Conservation (phyloP, 2,888 invertebrate genomes). For the Maniola hyperantus region DNA sequence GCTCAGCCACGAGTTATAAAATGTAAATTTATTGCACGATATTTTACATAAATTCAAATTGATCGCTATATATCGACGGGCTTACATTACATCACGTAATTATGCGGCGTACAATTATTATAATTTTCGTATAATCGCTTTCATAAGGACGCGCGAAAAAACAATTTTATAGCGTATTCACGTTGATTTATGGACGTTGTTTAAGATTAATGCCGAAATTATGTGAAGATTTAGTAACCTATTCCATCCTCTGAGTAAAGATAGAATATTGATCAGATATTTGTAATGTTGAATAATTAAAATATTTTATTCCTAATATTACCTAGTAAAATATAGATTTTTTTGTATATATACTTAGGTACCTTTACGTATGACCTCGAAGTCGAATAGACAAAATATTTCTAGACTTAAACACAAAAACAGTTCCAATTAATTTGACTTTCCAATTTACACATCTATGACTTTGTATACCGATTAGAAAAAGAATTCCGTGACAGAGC, state of each 20-base stretch:
- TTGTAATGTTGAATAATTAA: neutral
- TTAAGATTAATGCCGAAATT: constrained; percentile 57
- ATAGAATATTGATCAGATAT: constrained; percentile 2
- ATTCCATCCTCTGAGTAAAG: constrained; percentile 17
- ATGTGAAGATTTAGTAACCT: constrained; percentile 39
- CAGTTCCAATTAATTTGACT: too few species aligned
- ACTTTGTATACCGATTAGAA: too few species aligned
- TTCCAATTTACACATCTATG: too few species aligned
- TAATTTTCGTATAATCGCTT: constrained; percentile 79
- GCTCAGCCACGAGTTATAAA: constrained; percentile 70
- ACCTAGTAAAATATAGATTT: too few species aligned
- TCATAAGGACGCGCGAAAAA: constrained; percentile 80
- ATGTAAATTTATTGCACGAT: constrained; percentile 80
- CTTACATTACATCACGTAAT: constrained; percentile 78
- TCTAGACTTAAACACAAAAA: too few species aligned
- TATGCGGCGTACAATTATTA: constrained; percentile 77
- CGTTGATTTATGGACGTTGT: constrained; percentile 68
- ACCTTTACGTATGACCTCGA: too few species aligned
- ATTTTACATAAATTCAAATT: constrained; percentile 81
- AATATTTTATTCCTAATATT: neutral
- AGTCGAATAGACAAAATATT: too few species aligned
- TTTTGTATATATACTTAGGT: neutral
- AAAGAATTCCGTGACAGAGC: too few species aligned
- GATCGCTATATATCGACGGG: constrained; percentile 70
- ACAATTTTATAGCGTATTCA: constrained; percentile 70